These are phyloP conservation scores for Drosophila peninsularis DNA, from an alignment of 2,888 invertebrate species.

Conservation along the genomic window DNA sequence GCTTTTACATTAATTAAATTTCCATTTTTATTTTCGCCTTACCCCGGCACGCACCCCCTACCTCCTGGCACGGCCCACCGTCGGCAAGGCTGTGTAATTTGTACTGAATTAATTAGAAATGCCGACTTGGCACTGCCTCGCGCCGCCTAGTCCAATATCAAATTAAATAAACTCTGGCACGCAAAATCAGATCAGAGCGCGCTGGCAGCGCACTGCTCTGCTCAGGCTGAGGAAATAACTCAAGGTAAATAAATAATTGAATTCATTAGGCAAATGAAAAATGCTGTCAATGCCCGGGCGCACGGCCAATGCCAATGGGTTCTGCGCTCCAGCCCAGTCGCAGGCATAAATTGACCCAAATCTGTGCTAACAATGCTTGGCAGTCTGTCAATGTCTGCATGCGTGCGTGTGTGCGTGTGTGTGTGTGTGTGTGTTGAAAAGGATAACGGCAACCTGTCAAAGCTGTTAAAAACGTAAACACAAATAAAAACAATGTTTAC, in stretches of 20 bases:
- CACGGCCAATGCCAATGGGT: conserved; percentile 33
- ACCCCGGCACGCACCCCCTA: not conserved
- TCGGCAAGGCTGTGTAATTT: conserved; percentile 61
- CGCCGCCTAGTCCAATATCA: conserved; percentile 31
- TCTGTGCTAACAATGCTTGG: conserved; percentile 63
- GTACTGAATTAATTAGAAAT: conserved; percentile 77
- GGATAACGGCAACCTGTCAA: conserved; percentile 67
- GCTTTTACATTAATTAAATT: conserved; percentile 82
- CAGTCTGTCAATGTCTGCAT: conserved; percentile 49
- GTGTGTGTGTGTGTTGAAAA: conserved; percentile 33
- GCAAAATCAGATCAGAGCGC: conserved; percentile 61
- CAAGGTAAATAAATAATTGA: conserved; percentile 83
- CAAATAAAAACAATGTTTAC: conserved; percentile 74
- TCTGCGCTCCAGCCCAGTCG: conserved; percentile 18
- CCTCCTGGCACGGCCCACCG: not conserved
- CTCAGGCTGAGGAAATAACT: conserved; percentile 58
- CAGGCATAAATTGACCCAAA: conserved; percentile 73
- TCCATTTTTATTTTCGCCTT: conserved; percentile 70
- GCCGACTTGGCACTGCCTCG: conserved; percentile 54
- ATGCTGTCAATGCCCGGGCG: conserved; percentile 71
- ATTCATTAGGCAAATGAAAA: conserved; percentile 84
- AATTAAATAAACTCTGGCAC: conserved; percentile 57
- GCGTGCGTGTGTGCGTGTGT: conserved; percentile 4
- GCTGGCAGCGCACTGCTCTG: conserved; percentile 14
- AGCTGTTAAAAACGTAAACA: conserved; percentile 79